phyloP scores from a whole-genome alignment of 2,888 invertebrate genomes.

The Hemicrepidius hirtus region DNA sequence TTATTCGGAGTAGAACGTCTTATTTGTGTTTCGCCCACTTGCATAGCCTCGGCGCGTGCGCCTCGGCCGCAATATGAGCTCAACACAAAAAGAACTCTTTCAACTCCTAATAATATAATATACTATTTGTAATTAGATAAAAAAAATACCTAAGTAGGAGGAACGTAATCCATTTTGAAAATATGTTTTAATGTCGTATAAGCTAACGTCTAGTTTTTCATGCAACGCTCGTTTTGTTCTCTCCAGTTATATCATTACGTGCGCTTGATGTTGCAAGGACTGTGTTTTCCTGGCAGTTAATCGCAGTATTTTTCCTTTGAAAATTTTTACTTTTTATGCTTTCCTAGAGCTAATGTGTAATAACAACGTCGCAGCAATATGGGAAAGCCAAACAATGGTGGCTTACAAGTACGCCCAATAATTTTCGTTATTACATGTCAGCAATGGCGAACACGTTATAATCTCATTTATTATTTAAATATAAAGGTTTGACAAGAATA shows the following conservation, averaged over 20 bases:
- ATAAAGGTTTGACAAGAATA: conserved; percentile 41
- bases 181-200: neutral
- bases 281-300: neutral
- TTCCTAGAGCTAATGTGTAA: conserved; percentile 18
- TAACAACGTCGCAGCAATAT: conserved; percentile 27
- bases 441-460: conserved; percentile 48
- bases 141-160: neutral
- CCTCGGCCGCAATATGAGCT: no score
- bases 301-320: conserved; percentile 8
- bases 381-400: conserved; percentile 28
- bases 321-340: conserved; percentile 7
- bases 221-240: neutral
- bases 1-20: no score
- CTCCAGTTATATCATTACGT: neutral
- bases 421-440: conserved; percentile 46
- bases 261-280: neutral
- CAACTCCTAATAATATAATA: conserved; percentile 1
- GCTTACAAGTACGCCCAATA: conserved; percentile 42
- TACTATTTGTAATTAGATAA: neutral
- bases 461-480: conserved; percentile 49
- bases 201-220: conserved; percentile 14
- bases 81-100: no score
- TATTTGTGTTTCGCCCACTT: no score
- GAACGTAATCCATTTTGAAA: neutral
- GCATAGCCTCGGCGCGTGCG: no score